Conservation (phyloP, 2,113 vertebrate species). For the Myodes glareolus region DNA sequence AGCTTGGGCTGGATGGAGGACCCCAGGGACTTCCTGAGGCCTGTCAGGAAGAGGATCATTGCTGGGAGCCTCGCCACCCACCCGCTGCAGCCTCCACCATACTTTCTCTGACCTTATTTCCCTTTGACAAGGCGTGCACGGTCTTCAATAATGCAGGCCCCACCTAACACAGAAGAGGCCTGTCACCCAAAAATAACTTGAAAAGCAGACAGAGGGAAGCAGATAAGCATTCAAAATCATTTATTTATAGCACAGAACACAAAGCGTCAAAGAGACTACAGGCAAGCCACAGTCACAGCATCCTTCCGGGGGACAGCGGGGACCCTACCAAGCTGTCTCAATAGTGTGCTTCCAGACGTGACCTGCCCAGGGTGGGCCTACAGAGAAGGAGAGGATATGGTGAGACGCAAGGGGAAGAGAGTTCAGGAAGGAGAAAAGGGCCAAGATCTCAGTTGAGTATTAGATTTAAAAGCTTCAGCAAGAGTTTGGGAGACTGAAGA, state of each 20-base stretch:
- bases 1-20: not conserved
- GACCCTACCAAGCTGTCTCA: not conserved
- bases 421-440: not conserved
- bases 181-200: conserved; percentile 82
- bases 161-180: conserved; percentile 72
- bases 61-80: not conserved
- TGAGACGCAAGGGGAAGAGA: not conserved
- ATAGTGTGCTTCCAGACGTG: not conserved
- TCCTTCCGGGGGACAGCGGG: conserved; percentile 21
- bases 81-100: not conserved
- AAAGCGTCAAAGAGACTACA: conserved; percentile 69
- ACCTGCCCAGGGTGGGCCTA: not conserved
- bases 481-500: not conserved
- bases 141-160: conserved; percentile 80
- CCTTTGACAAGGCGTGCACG: conserved; percentile 36
- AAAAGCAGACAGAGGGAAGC: conserved; percentile 77
- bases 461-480: not conserved
- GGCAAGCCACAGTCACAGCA: conserved; percentile 64
- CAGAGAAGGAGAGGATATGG: not conserved
- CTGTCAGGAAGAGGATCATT: not conserved
- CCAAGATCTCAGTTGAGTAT: not conserved
- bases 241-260: conserved; percentile 70
- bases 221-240: conserved; percentile 77
- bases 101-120: conserved; percentile 72
- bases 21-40: not conserved